A percentile compares a stretch with the other conserved stretches of the same genome.
These are phyloP conservation scores for Urosaurus nigricauda DNA, from an alignment of 2,797 vertebrate genomes.

Conservation along the genomic window DNA sequence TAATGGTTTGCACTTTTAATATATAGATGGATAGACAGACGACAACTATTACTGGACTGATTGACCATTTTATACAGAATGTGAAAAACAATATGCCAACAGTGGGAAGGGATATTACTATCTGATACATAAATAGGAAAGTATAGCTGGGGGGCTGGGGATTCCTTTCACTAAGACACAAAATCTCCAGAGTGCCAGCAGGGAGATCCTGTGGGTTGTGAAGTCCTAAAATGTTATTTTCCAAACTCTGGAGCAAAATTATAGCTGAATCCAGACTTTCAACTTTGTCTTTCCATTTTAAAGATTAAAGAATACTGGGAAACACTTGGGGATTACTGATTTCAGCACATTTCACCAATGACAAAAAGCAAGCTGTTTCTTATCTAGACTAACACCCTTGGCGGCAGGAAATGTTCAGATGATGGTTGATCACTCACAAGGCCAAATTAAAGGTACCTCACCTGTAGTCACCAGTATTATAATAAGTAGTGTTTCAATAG, in stretches of 20 bases:
- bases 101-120: background rate
- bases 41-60: background rate
- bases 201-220: too few species aligned
- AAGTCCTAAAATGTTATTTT: background rate
- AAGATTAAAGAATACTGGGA: background rate
- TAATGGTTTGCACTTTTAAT: background rate
- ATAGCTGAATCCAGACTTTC: background rate
- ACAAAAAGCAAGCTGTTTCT: background rate
- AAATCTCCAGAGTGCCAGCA: too few species aligned
- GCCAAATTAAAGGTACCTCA: background rate
- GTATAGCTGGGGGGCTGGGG: too few species aligned
- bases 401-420: background rate
- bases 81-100: background rate
- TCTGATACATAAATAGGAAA: background rate
- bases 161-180: too few species aligned
- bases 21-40: too few species aligned
- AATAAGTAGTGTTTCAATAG: background rate
- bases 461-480: background rate
- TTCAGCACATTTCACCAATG: background rate
- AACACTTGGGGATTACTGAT: background rate
- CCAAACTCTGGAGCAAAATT: background rate
- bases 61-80: background rate
- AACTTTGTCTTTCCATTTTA: background rate
- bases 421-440: background rate
- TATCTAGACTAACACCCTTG: background rate